Percentiles rank a stretch among this genome's conserved stretches.
phyloP scores from a whole-genome alignment of 2,888 invertebrate species.

The Drosophila demipolita region DNA sequence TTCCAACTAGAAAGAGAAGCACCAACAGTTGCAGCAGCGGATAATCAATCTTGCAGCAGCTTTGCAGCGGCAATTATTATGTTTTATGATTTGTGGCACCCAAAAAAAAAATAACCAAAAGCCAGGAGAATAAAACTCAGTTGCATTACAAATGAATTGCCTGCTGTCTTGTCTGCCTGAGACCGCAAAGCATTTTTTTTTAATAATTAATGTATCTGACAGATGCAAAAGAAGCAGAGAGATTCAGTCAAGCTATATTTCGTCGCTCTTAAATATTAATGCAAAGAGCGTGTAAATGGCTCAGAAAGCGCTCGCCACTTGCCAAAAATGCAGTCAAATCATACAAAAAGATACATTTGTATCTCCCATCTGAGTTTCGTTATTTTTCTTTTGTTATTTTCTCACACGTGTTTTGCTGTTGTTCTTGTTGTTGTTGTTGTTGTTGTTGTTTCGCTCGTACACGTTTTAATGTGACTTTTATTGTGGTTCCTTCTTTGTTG shows the following conservation, averaged over 20 bases:
- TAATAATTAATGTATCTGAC: constrained; percentile 69
- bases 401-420: constrained; percentile 29
- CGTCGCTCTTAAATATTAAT: constrained; percentile 55
- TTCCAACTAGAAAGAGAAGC: constrained; percentile 65
- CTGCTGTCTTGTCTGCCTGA: constrained; percentile 31
- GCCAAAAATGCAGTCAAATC: constrained; percentile 37
- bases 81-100: constrained; percentile 45
- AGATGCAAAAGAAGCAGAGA: constrained; percentile 25
- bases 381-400: constrained; percentile 18
- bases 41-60: constrained; percentile 34
- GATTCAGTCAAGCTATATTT: background rate
- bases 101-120: constrained; percentile 15
- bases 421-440: constrained; percentile 11
- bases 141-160: constrained; percentile 57
- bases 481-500: constrained; percentile 73
- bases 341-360: constrained; percentile 46
- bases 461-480: constrained; percentile 79
- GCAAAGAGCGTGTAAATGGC: constrained; percentile 46
- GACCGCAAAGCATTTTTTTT: constrained; percentile 38
- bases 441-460: constrained; percentile 26
- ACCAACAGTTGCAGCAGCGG: constrained; percentile 8
- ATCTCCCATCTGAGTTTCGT: constrained; percentile 28
- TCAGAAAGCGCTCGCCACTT: constrained; percentile 37
- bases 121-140: background rate
- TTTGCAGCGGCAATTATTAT: constrained; percentile 47